Conservation (phyloP, 2,113 vertebrate genomes). For the Erythrolamprus reginae region DNA sequence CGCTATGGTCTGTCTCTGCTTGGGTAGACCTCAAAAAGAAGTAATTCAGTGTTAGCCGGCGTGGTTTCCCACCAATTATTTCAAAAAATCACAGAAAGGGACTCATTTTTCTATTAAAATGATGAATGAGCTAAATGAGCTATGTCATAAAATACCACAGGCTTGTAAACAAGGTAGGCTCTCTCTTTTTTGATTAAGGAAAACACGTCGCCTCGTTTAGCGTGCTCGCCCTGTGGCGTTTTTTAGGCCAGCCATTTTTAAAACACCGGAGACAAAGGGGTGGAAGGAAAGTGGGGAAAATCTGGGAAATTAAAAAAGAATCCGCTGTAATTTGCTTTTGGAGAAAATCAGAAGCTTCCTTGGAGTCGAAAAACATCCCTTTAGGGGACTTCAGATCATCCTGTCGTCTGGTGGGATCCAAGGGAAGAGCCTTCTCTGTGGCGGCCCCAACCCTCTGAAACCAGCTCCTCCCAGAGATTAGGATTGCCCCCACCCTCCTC, state of each 20-base stretch:
- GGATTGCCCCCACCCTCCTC: too few species aligned
- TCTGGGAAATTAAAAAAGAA: slow-evolving; percentile 36
- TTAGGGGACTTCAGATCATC: too few species aligned
- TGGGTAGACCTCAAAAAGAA: slow-evolving; percentile 27
- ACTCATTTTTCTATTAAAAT: slow-evolving; percentile 90
- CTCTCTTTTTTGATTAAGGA: slow-evolving; percentile 62
- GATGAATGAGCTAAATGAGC: slow-evolving; percentile 93
- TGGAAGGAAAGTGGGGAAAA: background rate
- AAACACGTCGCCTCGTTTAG: slow-evolving; percentile 69
- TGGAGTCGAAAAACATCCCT: background rate
- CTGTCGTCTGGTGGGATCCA: too few species aligned
- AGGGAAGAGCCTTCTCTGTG: too few species aligned
- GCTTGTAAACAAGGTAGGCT: slow-evolving; percentile 82
- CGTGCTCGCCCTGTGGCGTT: slow-evolving; percentile 65
- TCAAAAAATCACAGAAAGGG: slow-evolving; percentile 75
- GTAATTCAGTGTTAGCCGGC: slow-evolving; percentile 69
- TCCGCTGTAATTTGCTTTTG: slow-evolving; percentile 43
- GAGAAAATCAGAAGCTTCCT: slow-evolving; percentile 17
- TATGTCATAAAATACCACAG: slow-evolving; percentile 88
- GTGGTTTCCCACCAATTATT: slow-evolving; percentile 70
- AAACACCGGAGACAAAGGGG: slow-evolving; percentile 40
- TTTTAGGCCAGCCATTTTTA: slow-evolving; percentile 67
- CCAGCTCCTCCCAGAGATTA: too few species aligned
- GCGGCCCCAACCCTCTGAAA: too few species aligned
- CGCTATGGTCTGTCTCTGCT: slow-evolving; percentile 4